Base-by-base conservation (phyloP, 2,888 invertebrate genomes). In the Atrina japonica region DNA sequence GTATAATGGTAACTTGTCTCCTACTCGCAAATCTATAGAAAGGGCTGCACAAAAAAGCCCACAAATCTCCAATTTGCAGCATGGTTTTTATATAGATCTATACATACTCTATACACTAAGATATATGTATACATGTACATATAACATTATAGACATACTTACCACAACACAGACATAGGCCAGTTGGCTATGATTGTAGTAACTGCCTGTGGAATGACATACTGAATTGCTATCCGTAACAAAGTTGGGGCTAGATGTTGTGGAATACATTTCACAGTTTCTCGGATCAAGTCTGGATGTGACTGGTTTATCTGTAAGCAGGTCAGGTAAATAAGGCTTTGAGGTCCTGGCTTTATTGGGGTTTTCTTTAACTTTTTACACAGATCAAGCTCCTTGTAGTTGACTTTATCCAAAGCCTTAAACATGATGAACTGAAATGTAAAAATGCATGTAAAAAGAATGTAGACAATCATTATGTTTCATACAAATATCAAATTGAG, bases 131-230 rank as follows among this genome's bases (percentile, higher is more conserved):
- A 30, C 56, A 16, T 18, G 0, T 35, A n/a, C n/a, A 18, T 35
- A 50, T 7, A 7, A 11, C 16, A 16, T 21, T 3, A 1, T 9
- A n/a, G n/a, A n/a, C n/a, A 35, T n/a, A 63, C 68, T 47, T 75
- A 86, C 86, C 83, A 80, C n/a, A 86, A 69, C 16, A 71, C 77
- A 6, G 75, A 67, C 11, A 82, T 58, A 2, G 86, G 86, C 86
- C 86, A 86, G 71, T 80, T 83, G 1, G 84, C 81, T 55, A 85
- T 75, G 23, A 86, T 78, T 7, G 73, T 67, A 49, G 73, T 77
- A n/a, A 85, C 73, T 30, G 84, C 82, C 27, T 67, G 63, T 1
- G 75, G 58, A 41, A 83, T 80, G 7, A 76, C 61, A 47, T 74
- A 74, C 7, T 66, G 60, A 16, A 83, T 73, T 2, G 84, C 83